Evolutionary conservation across 2,888 invertebrate species (phyloP).

Genomic region (Limnephilus marmoratus): DNA sequence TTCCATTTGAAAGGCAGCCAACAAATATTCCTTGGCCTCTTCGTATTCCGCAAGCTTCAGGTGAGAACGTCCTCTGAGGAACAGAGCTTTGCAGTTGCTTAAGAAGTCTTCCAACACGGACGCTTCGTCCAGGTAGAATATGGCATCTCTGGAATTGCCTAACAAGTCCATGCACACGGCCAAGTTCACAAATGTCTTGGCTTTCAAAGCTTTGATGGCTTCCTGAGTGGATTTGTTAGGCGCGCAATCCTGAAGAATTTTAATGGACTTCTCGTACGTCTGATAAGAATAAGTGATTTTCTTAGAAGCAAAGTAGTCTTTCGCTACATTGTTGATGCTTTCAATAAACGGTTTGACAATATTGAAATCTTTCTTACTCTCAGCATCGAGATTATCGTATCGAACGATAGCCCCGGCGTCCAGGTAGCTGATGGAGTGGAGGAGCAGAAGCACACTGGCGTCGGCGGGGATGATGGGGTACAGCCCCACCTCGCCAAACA

Average conservation of each 20-base stretch:
- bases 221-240: slow-evolving; percentile 12
- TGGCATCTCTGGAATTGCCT: slow-evolving; percentile 32
- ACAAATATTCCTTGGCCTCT: slow-evolving; percentile 41
- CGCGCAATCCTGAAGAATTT: slow-evolving; percentile 8
- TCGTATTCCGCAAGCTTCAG: slow-evolving; percentile 33
- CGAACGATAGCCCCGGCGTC: slow-evolving; percentile 39
- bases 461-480: slow-evolving; percentile 37
- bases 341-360: slow-evolving; percentile 23
- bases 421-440: slow-evolving; percentile 29
- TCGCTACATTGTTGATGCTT: slow-evolving; percentile 41
- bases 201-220: slow-evolving; percentile 14
- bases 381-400: slow-evolving; percentile 8
- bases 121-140: slow-evolving; percentile 47
- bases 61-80: slow-evolving; percentile 42
- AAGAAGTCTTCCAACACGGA: slow-evolving; percentile 36
- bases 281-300: slow-evolving; percentile 24
- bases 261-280: slow-evolving; percentile 32
- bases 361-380: slow-evolving; percentile 40
- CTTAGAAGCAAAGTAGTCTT: slow-evolving; percentile 48
- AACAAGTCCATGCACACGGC: slow-evolving; percentile 41
- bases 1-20: slow-evolving; percentile 44
- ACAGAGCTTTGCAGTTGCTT: slow-evolving; percentile 49
- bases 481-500: slow-evolving; percentile 38
- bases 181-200: slow-evolving; percentile 49
- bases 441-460: slow-evolving; percentile 37